Evolutionary conservation across 2,797 vertebrate genomes (phyloP).

Genomic region (Acrossocheilus fasciatus): DNA sequence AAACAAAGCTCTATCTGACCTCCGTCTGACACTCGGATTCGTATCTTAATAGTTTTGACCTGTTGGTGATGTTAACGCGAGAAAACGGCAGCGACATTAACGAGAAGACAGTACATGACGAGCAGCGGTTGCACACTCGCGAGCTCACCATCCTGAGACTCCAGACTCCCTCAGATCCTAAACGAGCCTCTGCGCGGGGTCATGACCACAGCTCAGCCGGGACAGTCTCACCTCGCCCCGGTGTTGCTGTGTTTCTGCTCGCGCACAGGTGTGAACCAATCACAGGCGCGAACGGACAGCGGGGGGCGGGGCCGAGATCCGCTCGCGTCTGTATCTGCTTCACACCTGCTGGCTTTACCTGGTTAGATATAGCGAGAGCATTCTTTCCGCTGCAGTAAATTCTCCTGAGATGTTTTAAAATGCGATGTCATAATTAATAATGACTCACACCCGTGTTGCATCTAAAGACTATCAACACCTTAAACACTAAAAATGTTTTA

Average conservation of each 20-base stretch:
- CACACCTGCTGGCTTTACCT: conserved; percentile 17
- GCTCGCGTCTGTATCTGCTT: not conserved
- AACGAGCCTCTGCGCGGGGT: not conserved
- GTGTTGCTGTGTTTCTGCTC: not conserved
- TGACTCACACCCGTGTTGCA: not conserved
- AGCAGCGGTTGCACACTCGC: not conserved
- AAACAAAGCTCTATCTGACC: conserved; percentile 2
- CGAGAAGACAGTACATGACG: not conserved
- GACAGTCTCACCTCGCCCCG: not conserved
- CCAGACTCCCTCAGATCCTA: not conserved
- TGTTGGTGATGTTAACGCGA: not conserved
- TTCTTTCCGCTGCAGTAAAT: not conserved
- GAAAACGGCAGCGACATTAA: not conserved
- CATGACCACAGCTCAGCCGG: not conserved
- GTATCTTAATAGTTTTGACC: not conserved
- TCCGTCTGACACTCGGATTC: not conserved
- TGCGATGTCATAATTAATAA: too few species aligned
- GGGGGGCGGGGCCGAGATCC: not conserved
- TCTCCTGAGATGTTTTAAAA: not conserved
- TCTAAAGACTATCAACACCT: not conserved
- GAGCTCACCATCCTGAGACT: conserved; percentile 40
- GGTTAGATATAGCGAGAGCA: not conserved
- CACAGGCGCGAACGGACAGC: not conserved
- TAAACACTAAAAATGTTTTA: not conserved
- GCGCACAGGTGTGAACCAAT: conserved; percentile 14